Percentiles rank a stretch among this genome's conserved stretches.
phyloP scores from a whole-genome alignment of 2,113 vertebrate species.

The Eolophus roseicapilla region DNA sequence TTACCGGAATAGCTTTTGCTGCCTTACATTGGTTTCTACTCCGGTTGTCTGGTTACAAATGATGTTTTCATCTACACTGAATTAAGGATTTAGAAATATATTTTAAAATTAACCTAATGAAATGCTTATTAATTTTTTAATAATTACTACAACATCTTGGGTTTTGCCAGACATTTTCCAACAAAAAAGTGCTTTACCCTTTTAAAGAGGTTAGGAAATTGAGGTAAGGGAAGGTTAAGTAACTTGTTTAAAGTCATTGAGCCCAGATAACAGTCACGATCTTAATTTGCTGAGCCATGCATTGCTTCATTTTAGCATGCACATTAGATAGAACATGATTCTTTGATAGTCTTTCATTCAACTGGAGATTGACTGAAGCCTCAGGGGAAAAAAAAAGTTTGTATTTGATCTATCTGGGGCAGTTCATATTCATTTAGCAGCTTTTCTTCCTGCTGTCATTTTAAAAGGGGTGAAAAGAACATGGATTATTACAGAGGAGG shows the following conservation, averaged over 20 bases:
- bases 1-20: slow-evolving; percentile 41
- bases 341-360: neutral
- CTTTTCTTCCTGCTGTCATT: neutral
- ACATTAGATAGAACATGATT: neutral
- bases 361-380: neutral
- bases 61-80: slow-evolving; percentile 18
- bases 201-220: neutral
- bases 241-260: neutral
- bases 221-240: neutral
- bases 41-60: slow-evolving; percentile 41
- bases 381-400: neutral
- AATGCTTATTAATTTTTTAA: slow-evolving; percentile 38
- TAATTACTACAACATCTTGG: neutral
- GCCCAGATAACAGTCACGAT: neutral
- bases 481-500: neutral
- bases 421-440: neutral
- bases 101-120: slow-evolving; percentile 28
- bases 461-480: neutral
- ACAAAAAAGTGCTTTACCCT: neutral
- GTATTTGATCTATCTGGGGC: neutral
- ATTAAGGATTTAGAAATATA: slow-evolving; percentile 38
- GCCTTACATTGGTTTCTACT: slow-evolving; percentile 42
- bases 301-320: neutral
- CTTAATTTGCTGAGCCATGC: neutral
- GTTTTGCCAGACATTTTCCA: neutral